Conservation (phyloP, 2,113 vertebrate genomes). For the Aphelocoma coerulescens region DNA sequence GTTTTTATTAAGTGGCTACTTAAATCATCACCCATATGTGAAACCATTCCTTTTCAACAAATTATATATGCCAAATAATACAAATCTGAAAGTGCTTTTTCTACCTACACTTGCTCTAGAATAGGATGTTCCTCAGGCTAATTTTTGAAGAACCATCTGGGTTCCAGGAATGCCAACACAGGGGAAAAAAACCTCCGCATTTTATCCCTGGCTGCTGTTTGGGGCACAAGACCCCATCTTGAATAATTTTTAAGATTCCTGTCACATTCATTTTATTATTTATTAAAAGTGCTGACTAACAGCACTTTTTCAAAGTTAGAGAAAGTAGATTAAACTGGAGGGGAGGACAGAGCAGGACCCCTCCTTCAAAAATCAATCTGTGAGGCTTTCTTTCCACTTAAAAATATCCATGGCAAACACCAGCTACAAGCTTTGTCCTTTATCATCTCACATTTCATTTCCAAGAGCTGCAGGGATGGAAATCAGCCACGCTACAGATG, state of each 20-base stretch:
- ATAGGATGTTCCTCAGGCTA: neutral
- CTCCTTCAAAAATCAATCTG: neutral
- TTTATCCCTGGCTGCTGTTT: neutral
- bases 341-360: neutral
- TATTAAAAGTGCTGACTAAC: neutral
- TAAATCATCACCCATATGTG: neutral
- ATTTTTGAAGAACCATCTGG: neutral
- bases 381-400: neutral
- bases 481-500: neutral
- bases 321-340: neutral
- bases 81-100: neutral
- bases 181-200: fast-evolving
- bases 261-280: neutral
- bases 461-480: neutral
- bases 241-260: neutral
- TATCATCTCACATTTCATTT: neutral
- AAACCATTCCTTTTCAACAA: neutral
- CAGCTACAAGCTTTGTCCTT: neutral
- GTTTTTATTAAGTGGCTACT: neutral
- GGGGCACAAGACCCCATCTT: neutral
- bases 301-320: neutral
- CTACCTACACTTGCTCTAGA: neutral
- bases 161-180: neutral
- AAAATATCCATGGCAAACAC: neutral
- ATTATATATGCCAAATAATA: neutral